phyloP scores from a whole-genome alignment of 2,888 invertebrate species.

The Polyploca ridens region DNA sequence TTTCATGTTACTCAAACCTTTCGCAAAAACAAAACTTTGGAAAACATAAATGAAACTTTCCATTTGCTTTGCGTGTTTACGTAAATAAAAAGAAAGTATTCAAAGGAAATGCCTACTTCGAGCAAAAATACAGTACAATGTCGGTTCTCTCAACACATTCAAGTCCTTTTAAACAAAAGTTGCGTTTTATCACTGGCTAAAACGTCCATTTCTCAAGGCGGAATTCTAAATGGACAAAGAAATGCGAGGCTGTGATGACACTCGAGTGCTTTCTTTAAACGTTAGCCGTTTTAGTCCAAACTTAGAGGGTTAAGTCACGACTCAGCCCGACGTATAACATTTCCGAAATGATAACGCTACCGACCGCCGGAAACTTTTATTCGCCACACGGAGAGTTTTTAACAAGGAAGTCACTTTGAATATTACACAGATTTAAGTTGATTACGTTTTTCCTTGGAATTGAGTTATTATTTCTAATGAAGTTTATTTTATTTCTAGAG shows the following conservation, averaged over 20 bases:
- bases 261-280: constrained; percentile 50
- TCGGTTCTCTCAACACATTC: constrained; percentile 53
- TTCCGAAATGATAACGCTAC: constrained; percentile 13
- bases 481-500: background rate
- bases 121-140: constrained; percentile 56
- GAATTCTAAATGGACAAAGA: constrained; percentile 60
- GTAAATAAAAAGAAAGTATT: constrained; percentile 61
- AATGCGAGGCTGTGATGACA: constrained; percentile 49
- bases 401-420: background rate
- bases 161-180: constrained; percentile 71
- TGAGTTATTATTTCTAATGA: background rate
- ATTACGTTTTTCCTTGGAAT: constrained; percentile 10
- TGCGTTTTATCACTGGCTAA: constrained; percentile 67
- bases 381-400: constrained; percentile 5
- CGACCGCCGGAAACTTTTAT: constrained; percentile 3
- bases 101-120: constrained; percentile 53
- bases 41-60: constrained; percentile 51
- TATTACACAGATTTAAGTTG: constrained; percentile 11
- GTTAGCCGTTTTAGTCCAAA: constrained; percentile 43
- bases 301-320: constrained; percentile 35
- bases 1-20: constrained; percentile 8
- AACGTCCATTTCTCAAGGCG: constrained; percentile 58
- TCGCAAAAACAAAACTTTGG: constrained; percentile 42
- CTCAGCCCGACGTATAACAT: constrained; percentile 18
- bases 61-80: constrained; percentile 63